phyloP scores from a whole-genome alignment of 2,113 vertebrate species.

The Calypte anna region DNA sequence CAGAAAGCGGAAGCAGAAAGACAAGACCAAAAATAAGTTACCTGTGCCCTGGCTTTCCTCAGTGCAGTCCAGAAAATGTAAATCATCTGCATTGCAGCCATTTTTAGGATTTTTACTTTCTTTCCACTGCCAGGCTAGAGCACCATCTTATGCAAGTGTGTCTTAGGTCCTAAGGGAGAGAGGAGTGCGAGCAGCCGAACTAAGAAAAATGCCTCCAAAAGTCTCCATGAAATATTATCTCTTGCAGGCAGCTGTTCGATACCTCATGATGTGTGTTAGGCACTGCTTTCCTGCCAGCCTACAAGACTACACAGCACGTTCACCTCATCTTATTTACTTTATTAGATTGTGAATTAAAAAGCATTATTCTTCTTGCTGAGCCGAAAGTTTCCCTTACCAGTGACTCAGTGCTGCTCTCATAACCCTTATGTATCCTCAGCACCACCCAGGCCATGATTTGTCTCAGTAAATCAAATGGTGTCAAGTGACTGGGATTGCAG shows the following conservation, averaged over 20 bases:
- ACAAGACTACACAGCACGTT: neutral
- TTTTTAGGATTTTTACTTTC: slow-evolving; percentile 41
- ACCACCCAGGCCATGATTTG: neutral
- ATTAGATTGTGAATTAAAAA: neutral
- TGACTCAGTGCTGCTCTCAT: neutral
- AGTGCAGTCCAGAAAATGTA: neutral
- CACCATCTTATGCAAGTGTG: neutral
- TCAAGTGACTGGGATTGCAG: neutral
- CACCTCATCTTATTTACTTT: neutral
- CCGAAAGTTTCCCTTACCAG: neutral
- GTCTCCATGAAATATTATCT: slow-evolving; percentile 53
- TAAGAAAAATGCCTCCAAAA: slow-evolving; percentile 34
- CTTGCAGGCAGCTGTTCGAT: slow-evolving; percentile 29
- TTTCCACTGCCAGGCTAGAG: neutral
- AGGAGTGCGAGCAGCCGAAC: neutral
- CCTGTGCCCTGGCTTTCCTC: slow-evolving; percentile 6
- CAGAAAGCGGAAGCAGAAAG: neutral
- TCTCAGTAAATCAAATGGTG: neutral
- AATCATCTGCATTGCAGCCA: slow-evolving; percentile 5
- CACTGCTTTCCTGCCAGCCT: neutral
- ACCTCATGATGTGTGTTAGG: neutral
- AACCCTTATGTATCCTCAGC: neutral
- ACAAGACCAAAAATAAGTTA: neutral
- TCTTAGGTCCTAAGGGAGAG: neutral
- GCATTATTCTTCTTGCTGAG: neutral